Conservation (phyloP, 2,113 vertebrate genomes). For the Calyptommatus sinebrachiatus region DNA sequence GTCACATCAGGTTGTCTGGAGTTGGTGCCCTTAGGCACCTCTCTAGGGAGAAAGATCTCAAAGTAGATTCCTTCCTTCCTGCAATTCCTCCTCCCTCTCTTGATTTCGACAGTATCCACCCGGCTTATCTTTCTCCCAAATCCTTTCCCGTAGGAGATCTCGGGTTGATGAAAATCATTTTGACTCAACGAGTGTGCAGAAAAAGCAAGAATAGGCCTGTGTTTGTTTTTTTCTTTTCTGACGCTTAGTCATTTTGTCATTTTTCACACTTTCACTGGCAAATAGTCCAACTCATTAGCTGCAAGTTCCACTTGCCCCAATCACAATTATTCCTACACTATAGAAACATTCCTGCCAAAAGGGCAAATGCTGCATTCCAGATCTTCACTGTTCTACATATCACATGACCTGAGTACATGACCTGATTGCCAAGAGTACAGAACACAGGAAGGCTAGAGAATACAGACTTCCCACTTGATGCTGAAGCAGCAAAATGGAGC, state of each 20-base stretch:
- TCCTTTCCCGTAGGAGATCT: slow-evolving; percentile 1
- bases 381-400: no score
- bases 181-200: slow-evolving; percentile 15
- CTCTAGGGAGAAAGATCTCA: slow-evolving; percentile 11
- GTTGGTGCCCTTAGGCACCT: background rate
- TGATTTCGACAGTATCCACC: background rate
- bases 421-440: no score
- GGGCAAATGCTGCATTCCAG: no score
- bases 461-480: no score
- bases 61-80: slow-evolving; percentile 4
- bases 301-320: no score
- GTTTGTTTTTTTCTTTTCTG: background rate
- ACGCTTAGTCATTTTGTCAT: background rate
- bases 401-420: no score
- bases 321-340: no score
- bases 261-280: no score
- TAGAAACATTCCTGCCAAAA: no score
- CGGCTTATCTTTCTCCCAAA: slow-evolving; percentile 9
- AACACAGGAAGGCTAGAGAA: no score
- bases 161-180: slow-evolving; percentile 25
- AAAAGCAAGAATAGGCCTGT: background rate
- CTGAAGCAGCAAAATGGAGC: no score
- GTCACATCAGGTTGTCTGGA: background rate
- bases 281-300: background rate
- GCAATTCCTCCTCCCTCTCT: rapidly evolving